Evolutionary conservation across 2,888 invertebrate genomes (phyloP).

Genomic region (Odontocolon sp.): DNA sequence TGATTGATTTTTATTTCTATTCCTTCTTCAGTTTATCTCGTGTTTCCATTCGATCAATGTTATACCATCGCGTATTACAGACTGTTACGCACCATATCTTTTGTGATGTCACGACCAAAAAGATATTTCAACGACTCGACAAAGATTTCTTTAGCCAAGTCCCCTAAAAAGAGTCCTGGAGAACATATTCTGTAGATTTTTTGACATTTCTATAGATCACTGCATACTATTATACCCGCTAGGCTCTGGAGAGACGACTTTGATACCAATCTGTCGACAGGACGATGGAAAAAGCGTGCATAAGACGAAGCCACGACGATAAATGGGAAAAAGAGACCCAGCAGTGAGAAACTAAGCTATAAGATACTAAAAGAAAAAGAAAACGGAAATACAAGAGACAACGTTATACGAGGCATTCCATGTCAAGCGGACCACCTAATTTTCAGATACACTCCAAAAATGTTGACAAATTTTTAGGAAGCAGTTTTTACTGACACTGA

Average conservation of each 20-base stretch:
- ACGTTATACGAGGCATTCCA: no score
- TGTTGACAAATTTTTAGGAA: no score
- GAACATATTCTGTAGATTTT: background rate
- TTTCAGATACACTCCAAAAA: no score
- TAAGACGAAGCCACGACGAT: background rate
- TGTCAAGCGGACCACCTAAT: no score
- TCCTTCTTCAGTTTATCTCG: background rate
- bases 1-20: no score
- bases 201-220: background rate
- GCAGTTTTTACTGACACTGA: no score
- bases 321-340: no score
- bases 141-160: background rate
- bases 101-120: background rate
- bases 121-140: background rate
- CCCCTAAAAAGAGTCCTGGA: background rate
- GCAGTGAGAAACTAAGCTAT: no score
- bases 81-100: background rate
- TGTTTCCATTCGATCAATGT: constrained; percentile 1
- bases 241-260: constrained; percentile 18
- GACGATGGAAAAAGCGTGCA: constrained; percentile 25
- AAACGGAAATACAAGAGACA: background rate
- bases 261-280: constrained; percentile 26
- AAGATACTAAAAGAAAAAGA: background rate
- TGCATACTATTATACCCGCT: background rate
- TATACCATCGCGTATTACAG: background rate